Percentiles rank a stretch among this genome's conserved stretches.
Evolutionary conservation across 2,113 vertebrate species (phyloP).

Genomic region (Phrynocephalus versicolor): DNA sequence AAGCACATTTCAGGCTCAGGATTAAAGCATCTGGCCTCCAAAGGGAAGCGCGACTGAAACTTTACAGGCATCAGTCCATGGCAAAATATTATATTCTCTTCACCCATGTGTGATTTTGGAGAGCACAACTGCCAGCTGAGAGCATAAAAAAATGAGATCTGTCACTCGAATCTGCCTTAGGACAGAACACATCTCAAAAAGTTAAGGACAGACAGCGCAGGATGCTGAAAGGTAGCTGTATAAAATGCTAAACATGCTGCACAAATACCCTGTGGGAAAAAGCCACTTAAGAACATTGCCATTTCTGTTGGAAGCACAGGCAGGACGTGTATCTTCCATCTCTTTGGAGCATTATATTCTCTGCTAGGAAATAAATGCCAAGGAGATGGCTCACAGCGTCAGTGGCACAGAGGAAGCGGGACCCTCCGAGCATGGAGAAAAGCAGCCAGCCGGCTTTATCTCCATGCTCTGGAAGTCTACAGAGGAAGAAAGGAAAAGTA

Average conservation of each 20-base stretch:
- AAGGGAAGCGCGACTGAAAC: slow-evolving; percentile 18
- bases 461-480: not conserved
- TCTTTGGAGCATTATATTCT: not conserved
- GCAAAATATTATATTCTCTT: slow-evolving; percentile 11
- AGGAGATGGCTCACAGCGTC: not conserved
- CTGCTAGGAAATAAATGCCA: not conserved
- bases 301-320: not conserved
- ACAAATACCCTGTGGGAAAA: not conserved
- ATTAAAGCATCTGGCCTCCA: slow-evolving; percentile 48
- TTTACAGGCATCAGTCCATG: not conserved
- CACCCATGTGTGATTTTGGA: not conserved
- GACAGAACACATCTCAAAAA: not conserved
- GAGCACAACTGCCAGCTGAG: not conserved
- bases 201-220: not conserved
- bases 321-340: not conserved
- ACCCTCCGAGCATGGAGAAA: not conserved
- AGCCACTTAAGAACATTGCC: not conserved
- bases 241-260: not conserved
- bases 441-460: not conserved
- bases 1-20: accelerated
- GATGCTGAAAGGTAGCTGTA: not conserved
- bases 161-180: not conserved
- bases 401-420: not conserved
- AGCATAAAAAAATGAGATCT: not conserved
- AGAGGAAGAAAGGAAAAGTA: not conserved